Conservation (phyloP, 2,113 vertebrate species). For the Archilochus colubris region DNA sequence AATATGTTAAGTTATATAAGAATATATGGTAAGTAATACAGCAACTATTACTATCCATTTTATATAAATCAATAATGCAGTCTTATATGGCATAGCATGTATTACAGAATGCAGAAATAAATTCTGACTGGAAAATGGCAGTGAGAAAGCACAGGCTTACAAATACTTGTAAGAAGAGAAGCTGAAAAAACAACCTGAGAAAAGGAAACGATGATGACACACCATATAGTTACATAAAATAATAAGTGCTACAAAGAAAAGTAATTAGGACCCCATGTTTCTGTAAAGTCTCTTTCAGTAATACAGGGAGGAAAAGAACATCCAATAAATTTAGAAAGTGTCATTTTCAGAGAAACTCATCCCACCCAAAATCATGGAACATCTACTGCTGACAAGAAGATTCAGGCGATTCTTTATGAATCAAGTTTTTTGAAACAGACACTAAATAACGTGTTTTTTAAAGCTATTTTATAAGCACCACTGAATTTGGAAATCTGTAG, state of each 20-base stretch:
- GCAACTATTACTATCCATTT: not conserved
- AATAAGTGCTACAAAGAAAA: slow-evolving; percentile 12
- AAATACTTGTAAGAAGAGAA: not conserved
- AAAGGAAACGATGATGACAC: not conserved
- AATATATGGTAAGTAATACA: not conserved
- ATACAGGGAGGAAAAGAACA: not conserved
- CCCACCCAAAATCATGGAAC: not conserved
- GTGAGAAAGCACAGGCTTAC: not conserved
- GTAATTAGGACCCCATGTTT: not conserved
- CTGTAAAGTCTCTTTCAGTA: not conserved
- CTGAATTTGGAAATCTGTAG: not conserved
- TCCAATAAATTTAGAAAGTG: not conserved
- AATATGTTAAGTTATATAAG: not conserved
- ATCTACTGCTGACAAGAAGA: not conserved
- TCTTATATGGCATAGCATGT: not conserved
- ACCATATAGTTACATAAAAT: not conserved
- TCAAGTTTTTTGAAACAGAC: not conserved
- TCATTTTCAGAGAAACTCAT: not conserved
- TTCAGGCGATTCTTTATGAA: not conserved
- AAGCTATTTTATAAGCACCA: not conserved
- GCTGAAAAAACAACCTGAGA: not conserved
- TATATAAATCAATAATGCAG: slow-evolving; percentile 5
- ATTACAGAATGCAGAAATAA: not conserved
- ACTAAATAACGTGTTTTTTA: not conserved
- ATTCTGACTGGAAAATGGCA: not conserved